Evolutionary conservation across 35 echinoderm and acorn worm species (phyloP), one percentile per base, ranked within the genome.

Genomic region (Anneissia japonica): DNA sequence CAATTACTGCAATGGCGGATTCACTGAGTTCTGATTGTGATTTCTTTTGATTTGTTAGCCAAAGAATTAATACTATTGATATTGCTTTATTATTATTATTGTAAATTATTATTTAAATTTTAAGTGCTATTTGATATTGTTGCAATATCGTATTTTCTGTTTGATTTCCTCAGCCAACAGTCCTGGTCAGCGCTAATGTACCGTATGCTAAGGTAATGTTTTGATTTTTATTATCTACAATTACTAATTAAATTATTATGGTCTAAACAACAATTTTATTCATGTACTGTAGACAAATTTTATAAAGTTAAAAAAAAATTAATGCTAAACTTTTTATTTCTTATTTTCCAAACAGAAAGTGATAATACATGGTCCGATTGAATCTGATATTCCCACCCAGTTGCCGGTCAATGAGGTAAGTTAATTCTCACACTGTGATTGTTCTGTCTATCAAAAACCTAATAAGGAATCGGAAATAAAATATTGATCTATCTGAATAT

Each of bases 351-450:
- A n/a, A 23, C 86, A 97, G 96, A 99, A 93, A 91, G 82, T 99
- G 83, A 99, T 99, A 77, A 89, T 99, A 41, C 96, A 99, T 83
- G 96, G 96, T 9, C 96, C 96, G 17, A 85, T 94, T 77, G 96
- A 99, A 82, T 91, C 89, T 84, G 92, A 97, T 73, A 94, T 99
- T 46, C 96, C 96, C 29, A 99, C 96, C 16, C 92, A 99, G 55
- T 88, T 97, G n/a, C 94, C 96, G 1, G 93, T 99, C 55, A 91
- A 86, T 84, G 92, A 94, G 86, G 96, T 99, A 85, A 90, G 96
- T 82, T 10, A 31, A 13, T 11, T 45, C 46, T 55, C 1, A 46
- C 13, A 43, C 38, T 82, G 30, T 34, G 17, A 32, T 78, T 34
- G 36, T 32, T 32, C 14, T 72, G 28, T 14, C 28, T 28, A 16